Percentiles rank a stretch among this genome's conserved stretches.
Conservation (phyloP, 2,888 invertebrate genomes). For the Neoascia interrupta region DNA sequence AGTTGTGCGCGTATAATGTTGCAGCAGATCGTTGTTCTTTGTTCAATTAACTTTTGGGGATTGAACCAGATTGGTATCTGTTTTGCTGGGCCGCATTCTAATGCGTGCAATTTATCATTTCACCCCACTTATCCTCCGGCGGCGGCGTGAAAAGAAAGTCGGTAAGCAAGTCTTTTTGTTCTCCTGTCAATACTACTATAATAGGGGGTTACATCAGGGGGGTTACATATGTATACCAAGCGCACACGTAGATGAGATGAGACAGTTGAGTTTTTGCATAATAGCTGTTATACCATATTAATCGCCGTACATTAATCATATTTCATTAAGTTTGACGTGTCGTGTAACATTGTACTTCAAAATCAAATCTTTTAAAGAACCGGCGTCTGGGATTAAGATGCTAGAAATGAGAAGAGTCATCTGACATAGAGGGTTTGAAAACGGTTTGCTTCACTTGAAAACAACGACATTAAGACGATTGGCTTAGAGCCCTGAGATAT, state of each 20-base stretch:
- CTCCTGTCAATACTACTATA: conserved; percentile 47
- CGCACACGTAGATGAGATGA: conserved; percentile 51
- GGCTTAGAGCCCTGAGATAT: too few species aligned
- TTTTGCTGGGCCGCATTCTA: conserved; percentile 57
- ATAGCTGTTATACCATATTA: conserved; percentile 53
- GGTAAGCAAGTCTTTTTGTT: conserved; percentile 48
- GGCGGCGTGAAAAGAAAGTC: conserved; percentile 59
- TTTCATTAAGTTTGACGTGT: conserved; percentile 36
- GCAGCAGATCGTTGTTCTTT: conserved; percentile 45
- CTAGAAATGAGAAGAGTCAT: too few species aligned
- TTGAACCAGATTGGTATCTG: conserved; percentile 61
- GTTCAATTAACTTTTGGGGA: conserved; percentile 65
- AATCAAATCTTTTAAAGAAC: too few species aligned
- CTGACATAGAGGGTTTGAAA: too few species aligned
- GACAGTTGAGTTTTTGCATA: conserved; percentile 59
- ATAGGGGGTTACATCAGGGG: conserved; percentile 27
- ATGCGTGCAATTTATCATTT: conserved; percentile 64
- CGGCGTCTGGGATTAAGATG: too few species aligned
- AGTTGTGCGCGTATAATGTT: conserved; percentile 43
- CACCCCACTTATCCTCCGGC: conserved; percentile 39
- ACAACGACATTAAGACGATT: too few species aligned
- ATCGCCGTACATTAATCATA: conserved; percentile 61
- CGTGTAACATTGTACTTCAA: too few species aligned
- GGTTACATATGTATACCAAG: not conserved
- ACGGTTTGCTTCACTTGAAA: too few species aligned